These are phyloP conservation scores for Leptopilina drosophilae DNA, from an alignment of 2,888 invertebrate genomes.

Conservation along the genomic window DNA sequence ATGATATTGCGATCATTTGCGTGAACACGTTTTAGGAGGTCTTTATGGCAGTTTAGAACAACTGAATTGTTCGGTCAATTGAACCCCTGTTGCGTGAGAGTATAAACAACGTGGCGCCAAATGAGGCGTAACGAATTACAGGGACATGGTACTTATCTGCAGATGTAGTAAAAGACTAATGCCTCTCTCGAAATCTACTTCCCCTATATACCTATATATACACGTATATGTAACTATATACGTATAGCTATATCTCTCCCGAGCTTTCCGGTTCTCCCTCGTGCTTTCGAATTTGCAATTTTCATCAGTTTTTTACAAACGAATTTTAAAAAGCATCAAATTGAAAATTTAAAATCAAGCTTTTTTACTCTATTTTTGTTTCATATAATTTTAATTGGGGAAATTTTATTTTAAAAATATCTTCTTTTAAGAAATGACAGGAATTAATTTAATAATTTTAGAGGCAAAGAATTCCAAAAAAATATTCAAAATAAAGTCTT, in stretches of 20 bases:
- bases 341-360: too few relatives aligned
- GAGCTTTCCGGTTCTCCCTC: not conserved
- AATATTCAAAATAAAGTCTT: too few relatives aligned
- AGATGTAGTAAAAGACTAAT: slow-evolving; percentile 4
- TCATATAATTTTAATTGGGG: too few relatives aligned
- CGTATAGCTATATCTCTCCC: not conserved
- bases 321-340: too few relatives aligned
- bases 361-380: too few relatives aligned
- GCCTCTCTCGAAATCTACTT: not conserved
- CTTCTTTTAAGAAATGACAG: too few relatives aligned
- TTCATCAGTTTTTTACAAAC: not conserved
- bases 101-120: not conserved
- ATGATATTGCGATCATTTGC: not conserved
- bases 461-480: too few relatives aligned
- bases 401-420: too few relatives aligned
- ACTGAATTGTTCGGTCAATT: not conserved
- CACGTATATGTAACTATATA: too few relatives aligned
- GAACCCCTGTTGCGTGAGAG: slow-evolving; percentile 1
- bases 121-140: slow-evolving; percentile 1
- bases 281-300: not conserved
- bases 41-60: not conserved
- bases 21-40: not conserved
- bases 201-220: too few relatives aligned
- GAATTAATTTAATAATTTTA: too few relatives aligned
- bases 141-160: not conserved